Percentiles rank a stretch among this genome's conserved stretches.
phyloP scores from a whole-genome alignment of 2,797 vertebrate species.

The Acridotheres tristis region DNA sequence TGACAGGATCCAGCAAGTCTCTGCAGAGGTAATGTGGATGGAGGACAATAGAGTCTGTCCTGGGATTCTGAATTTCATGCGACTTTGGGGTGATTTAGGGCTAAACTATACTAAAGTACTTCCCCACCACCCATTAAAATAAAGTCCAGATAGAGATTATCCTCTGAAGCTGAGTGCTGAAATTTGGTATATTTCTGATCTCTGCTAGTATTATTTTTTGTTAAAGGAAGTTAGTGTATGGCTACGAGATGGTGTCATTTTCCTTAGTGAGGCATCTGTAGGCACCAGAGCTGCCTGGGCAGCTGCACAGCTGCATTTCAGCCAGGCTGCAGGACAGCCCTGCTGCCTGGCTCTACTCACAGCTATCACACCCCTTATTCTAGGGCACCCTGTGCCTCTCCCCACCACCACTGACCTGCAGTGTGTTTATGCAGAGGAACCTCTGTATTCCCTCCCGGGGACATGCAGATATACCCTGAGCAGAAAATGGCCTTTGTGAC shows the following conservation, averaged over 20 bases:
- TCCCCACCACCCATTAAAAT: not conserved
- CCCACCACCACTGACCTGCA: accelerated
- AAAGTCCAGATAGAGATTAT: not conserved
- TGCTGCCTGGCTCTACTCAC: not conserved
- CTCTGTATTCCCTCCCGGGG: not conserved
- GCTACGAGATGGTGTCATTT: not conserved
- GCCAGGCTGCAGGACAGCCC: not conserved
- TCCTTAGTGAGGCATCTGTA: accelerated
- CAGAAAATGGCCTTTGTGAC: not conserved
- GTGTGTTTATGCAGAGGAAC: accelerated
- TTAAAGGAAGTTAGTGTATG: not conserved
- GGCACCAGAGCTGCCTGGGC: not conserved
- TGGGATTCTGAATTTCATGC: accelerated
- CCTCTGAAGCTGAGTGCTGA: not conserved
- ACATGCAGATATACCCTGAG: accelerated
- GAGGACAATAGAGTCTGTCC: not conserved
- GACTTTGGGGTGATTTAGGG: not conserved
- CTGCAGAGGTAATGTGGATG: not conserved
- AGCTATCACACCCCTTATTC: accelerated
- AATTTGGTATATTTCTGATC: not conserved
- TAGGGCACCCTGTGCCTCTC: not conserved
- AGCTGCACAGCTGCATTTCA: not conserved
- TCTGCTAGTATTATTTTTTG: not conserved
- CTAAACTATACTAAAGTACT: not conserved
- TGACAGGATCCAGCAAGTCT: not conserved